Conservation (phyloP, 30 jellyfish, hydroid and myxozoan species). For the Cassiopea andromeda region DNA sequence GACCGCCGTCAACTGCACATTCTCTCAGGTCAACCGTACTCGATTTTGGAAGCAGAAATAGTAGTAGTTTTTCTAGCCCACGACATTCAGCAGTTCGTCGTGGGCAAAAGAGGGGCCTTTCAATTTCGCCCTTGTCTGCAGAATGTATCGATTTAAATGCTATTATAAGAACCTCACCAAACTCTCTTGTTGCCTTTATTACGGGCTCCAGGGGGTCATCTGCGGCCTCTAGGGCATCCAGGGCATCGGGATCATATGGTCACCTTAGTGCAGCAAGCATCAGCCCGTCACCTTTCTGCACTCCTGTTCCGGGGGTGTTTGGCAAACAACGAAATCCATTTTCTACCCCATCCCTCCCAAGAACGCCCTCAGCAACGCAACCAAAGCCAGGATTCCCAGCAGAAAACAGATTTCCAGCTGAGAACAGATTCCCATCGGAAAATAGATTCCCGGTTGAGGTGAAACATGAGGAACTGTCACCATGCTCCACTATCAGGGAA, state of each 20-base stretch:
- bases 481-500: conserved; percentile 50
- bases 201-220: conserved; percentile 87
- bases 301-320: conserved; percentile 63
- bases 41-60: conserved; percentile 80
- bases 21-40: conserved; percentile 83
- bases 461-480: conserved; percentile 54
- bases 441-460: conserved; percentile 16
- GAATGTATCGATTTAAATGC: conserved; percentile 83
- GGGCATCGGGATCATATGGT: conserved; percentile 91
- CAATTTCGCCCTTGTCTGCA: conserved; percentile 86
- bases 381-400: conserved; percentile 28
- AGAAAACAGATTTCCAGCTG: conserved; percentile 4
- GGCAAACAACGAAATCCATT: conserved; percentile 74
- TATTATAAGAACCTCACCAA: conserved; percentile 91
- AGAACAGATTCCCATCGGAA: not conserved
- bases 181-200: conserved; percentile 88
- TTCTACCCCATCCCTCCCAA: conserved; percentile 79
- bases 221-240: conserved; percentile 85
- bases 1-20: conserved; percentile 90
- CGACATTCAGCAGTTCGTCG: conserved; percentile 88
- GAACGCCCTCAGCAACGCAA: conserved; percentile 68
- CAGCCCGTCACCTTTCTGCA: conserved; percentile 78
- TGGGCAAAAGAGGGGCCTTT: conserved; percentile 87
- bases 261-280: conserved; percentile 89
- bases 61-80: conserved; percentile 87